Percentiles rank a stretch among this genome's conserved stretches.
Conservation (phyloP, 2,888 invertebrate genomes). For the Protophormia terraenovae region DNA sequence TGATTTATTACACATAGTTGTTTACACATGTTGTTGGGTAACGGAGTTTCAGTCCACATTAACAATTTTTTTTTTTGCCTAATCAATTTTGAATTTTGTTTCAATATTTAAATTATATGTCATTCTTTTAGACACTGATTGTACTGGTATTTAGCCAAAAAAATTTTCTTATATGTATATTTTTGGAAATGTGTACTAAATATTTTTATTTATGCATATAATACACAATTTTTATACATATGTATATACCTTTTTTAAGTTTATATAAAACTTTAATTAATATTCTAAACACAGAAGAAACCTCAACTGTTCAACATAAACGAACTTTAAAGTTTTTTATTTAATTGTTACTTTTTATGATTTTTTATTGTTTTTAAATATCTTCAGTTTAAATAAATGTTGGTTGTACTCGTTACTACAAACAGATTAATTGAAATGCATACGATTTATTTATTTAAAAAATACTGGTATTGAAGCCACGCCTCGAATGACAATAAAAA, state of each 20-base stretch:
- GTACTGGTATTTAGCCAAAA: no score
- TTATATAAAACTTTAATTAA: constrained; percentile 16
- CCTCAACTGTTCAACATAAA: background rate
- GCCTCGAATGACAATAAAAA: background rate
- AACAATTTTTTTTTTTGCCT: no score
- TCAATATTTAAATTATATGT: no score
- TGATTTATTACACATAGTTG: no score
- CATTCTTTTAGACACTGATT: no score
- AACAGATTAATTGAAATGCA: background rate
- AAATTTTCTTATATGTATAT: no score
- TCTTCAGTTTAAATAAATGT: background rate
- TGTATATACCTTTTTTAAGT: background rate
- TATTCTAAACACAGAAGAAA: constrained; percentile 24
- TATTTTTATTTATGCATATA: background rate
- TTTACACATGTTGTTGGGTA: no score
- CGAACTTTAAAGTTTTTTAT: background rate
- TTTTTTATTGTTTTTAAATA: background rate
- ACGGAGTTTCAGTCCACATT: no score
- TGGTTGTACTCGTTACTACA: background rate
- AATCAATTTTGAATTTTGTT: no score
- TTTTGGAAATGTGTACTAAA: background rate
- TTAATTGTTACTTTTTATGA: background rate
- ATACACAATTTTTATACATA: background rate
- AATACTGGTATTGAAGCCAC: background rate
- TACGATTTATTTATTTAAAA: background rate